Evolutionary conservation across 2,113 vertebrate species (phyloP).

Genomic region (Parotia lawesii): DNA sequence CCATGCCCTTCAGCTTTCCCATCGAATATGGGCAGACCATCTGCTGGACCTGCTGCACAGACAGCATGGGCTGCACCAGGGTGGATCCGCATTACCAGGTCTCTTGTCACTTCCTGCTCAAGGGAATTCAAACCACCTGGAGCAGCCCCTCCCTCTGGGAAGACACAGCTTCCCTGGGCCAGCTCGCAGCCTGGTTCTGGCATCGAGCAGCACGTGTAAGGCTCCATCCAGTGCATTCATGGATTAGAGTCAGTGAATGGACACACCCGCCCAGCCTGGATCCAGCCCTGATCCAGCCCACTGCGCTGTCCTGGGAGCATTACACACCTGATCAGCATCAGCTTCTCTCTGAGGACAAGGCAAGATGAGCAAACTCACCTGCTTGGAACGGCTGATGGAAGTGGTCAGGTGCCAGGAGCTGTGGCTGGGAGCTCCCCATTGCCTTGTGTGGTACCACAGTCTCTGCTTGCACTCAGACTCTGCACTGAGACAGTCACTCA

Average conservation of each 20-base stretch:
- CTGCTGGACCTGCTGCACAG: background rate
- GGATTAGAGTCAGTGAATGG: background rate
- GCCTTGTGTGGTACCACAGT: background rate
- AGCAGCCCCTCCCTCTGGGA: background rate
- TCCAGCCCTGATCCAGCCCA: background rate
- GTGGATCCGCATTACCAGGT: background rate
- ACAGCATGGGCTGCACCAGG: background rate
- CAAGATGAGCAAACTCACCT: background rate
- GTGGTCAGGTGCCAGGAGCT: background rate
- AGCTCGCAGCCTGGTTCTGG: background rate
- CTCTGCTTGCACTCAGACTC: background rate
- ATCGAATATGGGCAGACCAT: background rate
- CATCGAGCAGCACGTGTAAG: rapidly evolving
- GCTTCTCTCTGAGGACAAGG: background rate
- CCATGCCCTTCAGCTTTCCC: background rate
- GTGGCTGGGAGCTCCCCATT: rapidly evolving
- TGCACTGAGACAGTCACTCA: background rate
- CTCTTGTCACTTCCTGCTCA: background rate
- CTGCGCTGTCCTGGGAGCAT: background rate
- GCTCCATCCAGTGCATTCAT: rapidly evolving
- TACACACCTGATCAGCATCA: background rate
- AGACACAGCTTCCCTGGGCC: background rate
- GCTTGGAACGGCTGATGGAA: background rate
- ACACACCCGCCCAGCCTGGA: background rate
- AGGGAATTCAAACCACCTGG: background rate